These are phyloP conservation scores for Galagoides demidoff DNA, from an alignment of 2,797 vertebrate genomes.

Conservation along the genomic window DNA sequence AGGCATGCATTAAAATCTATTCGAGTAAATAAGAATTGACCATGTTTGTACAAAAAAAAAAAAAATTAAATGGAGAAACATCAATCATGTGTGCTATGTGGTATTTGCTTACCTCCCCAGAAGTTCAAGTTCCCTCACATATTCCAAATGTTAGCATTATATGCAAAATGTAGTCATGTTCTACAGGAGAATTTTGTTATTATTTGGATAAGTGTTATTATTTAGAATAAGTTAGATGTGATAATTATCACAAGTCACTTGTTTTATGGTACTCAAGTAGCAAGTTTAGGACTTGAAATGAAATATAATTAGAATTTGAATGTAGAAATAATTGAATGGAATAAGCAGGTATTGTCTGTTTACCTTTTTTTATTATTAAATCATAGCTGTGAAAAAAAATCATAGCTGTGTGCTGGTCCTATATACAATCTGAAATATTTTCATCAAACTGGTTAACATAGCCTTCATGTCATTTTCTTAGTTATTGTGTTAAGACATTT, in stretches of 20 bases:
- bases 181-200: too few relatives aligned
- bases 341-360: neutral
- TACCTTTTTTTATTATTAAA: too few relatives aligned
- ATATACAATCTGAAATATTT: too few relatives aligned
- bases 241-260: conserved; percentile 59
- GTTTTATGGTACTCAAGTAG: conserved; percentile 36
- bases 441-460: too few relatives aligned
- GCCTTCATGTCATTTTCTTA: too few relatives aligned
- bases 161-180: neutral
- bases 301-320: conserved; percentile 76
- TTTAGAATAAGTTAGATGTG: conserved; percentile 31
- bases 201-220: too few relatives aligned
- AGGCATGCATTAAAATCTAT: neutral
- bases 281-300: conserved; percentile 21
- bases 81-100: neutral
- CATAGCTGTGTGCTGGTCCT: too few relatives aligned
- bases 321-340: conserved; percentile 61
- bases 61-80: neutral
- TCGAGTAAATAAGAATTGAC: neutral
- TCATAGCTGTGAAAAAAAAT: too few relatives aligned
- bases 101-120: neutral
- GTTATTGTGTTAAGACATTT: too few relatives aligned
- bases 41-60: neutral
- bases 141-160: neutral
- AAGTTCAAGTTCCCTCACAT: conserved; percentile 50